A percentile compares a stretch with the other conserved stretches of the same genome.
phyloP scores from a whole-genome alignment of 2,113 vertebrate genomes.

The Isichthys henryi region DNA sequence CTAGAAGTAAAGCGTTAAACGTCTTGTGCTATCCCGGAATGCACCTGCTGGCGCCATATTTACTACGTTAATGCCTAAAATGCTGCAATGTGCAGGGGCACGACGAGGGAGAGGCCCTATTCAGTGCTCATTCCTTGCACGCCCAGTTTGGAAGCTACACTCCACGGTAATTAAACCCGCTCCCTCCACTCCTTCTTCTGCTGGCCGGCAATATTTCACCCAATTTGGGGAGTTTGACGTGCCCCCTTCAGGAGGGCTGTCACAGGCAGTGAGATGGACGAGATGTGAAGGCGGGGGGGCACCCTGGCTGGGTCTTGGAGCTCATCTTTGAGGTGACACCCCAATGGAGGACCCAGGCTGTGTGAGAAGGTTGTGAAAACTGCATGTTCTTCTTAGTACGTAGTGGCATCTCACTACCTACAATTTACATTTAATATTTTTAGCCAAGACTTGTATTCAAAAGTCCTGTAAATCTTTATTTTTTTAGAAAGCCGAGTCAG shows the following conservation, averaged over 20 bases:
- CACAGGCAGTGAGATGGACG: conserved; percentile 33
- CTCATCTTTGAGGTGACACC: conserved; percentile 9
- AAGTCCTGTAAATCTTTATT: not conserved
- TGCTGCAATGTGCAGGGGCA: no score
- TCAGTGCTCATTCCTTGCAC: not conserved
- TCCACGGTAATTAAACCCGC: conserved; percentile 51
- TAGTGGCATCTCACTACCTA: not conserved
- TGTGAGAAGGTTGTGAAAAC: not conserved
- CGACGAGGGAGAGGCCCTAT: not conserved
- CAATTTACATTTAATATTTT: not conserved
- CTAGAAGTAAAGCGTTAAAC: not conserved
- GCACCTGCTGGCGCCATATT: not conserved
- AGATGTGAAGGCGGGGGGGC: conserved; percentile 48
- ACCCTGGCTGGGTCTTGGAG: not conserved
- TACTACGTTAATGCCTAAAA: not conserved
- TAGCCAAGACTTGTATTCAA: not conserved
- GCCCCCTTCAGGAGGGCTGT: conserved; percentile 53
- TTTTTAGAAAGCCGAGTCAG: not conserved
- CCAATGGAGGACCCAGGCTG: not conserved
- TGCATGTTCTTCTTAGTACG: not conserved
- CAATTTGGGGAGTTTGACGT: conserved; percentile 63
- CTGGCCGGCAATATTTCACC: conserved; percentile 62
- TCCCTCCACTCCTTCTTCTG: conserved; percentile 49
- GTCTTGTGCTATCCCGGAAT: not conserved
- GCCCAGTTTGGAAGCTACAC: not conserved